phyloP scores from a whole-genome alignment of 2,888 invertebrate genomes.

The Synergus itoensis region DNA sequence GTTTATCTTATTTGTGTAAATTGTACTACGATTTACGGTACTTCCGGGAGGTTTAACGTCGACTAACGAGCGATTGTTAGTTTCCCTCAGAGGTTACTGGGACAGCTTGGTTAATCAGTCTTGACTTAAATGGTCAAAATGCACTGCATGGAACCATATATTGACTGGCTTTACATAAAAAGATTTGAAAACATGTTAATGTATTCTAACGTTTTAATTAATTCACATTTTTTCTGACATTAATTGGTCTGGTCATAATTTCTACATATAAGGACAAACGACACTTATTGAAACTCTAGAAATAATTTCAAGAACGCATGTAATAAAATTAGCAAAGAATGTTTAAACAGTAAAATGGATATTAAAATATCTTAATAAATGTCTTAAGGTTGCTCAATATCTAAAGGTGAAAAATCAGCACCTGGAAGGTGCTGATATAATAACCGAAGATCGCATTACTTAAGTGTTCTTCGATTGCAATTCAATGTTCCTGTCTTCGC shows the following conservation, averaged over 20 bases:
- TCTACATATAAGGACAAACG: not conserved
- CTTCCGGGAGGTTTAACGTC: slow-evolving; percentile 33
- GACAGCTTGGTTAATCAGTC: slow-evolving; percentile 38
- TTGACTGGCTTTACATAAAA: not conserved
- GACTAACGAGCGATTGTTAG: slow-evolving; percentile 41
- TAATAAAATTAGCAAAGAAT: too few species aligned
- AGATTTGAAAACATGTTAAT: not conserved
- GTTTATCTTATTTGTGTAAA: slow-evolving; percentile 38
- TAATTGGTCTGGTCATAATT: slow-evolving; percentile 28
- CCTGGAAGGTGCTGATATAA: not conserved
- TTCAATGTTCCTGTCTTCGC: slow-evolving; percentile 26
- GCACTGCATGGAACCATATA: not conserved
- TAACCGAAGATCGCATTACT: not conserved
- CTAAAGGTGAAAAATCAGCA: not conserved
- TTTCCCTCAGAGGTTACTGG: slow-evolving; percentile 31
- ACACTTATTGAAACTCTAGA: not conserved
- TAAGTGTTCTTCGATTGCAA: slow-evolving; percentile 15
- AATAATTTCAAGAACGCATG: not conserved
- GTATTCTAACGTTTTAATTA: not conserved
- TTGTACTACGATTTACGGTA: slow-evolving; percentile 14
- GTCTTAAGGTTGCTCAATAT: not conserved
- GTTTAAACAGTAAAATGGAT: too few species aligned
- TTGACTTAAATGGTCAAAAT: slow-evolving; percentile 41
- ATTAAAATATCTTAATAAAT: too few species aligned
- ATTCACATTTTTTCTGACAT: not conserved